Conservation (phyloP, 2,113 vertebrate species). For the Nansenia antarctica region DNA sequence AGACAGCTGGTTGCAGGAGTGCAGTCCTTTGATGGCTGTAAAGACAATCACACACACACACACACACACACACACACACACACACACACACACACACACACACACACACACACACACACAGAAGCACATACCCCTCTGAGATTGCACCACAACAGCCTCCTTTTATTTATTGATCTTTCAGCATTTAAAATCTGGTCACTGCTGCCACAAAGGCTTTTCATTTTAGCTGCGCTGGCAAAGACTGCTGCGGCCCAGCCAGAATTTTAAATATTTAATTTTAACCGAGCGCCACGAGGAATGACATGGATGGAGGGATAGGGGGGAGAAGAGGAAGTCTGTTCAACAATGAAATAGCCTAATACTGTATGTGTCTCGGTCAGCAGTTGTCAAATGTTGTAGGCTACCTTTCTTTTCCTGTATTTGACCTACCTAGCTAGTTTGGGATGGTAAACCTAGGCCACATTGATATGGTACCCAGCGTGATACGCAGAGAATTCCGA, state of each 20-base stretch:
- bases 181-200: slow-evolving; percentile 95
- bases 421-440: no score
- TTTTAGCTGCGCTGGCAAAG: slow-evolving; percentile 89
- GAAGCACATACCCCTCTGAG: slow-evolving; percentile 56
- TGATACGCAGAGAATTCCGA: no score
- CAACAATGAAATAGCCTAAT: slow-evolving; percentile 36
- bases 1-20: slow-evolving; percentile 55
- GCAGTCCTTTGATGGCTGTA: slow-evolving; percentile 19
- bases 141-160: slow-evolving; percentile 73
- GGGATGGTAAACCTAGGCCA: background rate
- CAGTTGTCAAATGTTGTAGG: background rate
- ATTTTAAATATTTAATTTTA: slow-evolving; percentile 89
- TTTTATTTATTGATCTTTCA: slow-evolving; percentile 87
- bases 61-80: slow-evolving; percentile 43
- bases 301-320: slow-evolving; percentile 57
- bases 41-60: slow-evolving; percentile 26
- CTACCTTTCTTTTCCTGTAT: background rate
- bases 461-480: background rate
- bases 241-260: slow-evolving; percentile 68
- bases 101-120: slow-evolving; percentile 30
- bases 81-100: slow-evolving; percentile 42
- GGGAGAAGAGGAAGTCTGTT: slow-evolving; percentile 48
- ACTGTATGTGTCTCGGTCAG: background rate
- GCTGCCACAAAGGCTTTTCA: slow-evolving; percentile 84
- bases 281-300: slow-evolving; percentile 76